Base-by-base conservation (phyloP, 2,113 vertebrate genomes). In the Micromys minutus region DNA sequence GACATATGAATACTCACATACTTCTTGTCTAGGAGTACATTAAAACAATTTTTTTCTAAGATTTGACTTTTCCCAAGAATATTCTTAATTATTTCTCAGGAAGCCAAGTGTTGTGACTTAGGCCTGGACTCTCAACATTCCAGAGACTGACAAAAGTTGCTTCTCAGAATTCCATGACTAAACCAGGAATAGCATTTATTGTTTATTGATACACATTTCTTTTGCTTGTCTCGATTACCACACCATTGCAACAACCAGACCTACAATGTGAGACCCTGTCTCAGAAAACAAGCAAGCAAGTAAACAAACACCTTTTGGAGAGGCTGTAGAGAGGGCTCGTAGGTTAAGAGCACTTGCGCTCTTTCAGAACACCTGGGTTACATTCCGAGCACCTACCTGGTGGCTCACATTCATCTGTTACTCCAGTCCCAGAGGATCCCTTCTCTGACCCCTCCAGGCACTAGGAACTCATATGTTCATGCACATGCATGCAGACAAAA, bases 151-250 rank as follows among this genome's bases (percentile, higher is more conserved):
- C 29, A 42, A 42, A 85, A 69, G 59, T 26, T 85, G 67, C 85
- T 97, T 98, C 96, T 97, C 96, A 97, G 97, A 97, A 98, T 96
- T 96, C 90, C 42, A 52, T 94, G 92, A 93, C 91, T 96, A 91
- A 96, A 84, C 87, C 47, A 87, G 72, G 76, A 63, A 88, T 81
- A 52, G 52, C 61, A 50, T 90, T 94, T 90, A 80, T 87, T 96
- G 57, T 97, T 96, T 97, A 97, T 92, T 87, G 71, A 94, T 59
- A 87, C 87, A 42, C 84, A 76, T 93, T 95, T 94, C 91, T 95
- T 95, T 85, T 95, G 63, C 87, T 67, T 95, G 81, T 39, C 93
- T 87, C 59, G 65, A 92, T 97, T 95, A 96, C 84, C 96, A 95
- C 95, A 94, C 94, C 91, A 93, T 80, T 76, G 61, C 67, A 81